Evolutionary conservation across 2,113 vertebrate genomes (phyloP), one percentile per base, ranked within the genome.

Genomic region (Eulemur macaco): DNA sequence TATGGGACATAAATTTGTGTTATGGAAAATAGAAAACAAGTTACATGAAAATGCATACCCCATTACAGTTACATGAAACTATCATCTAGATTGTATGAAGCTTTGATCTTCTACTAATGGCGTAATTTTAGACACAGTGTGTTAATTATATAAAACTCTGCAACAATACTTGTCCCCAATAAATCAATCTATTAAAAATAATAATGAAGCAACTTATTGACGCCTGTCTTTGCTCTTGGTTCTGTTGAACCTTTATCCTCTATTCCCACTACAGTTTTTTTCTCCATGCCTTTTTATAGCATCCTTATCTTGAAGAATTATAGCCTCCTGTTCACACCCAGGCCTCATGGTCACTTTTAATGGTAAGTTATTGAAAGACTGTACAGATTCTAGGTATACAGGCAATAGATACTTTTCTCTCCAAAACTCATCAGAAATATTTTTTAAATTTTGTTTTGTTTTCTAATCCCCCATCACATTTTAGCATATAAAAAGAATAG

Each of bases 1-100:
- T 23, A 11, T 52, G 25, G 17, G 20, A 11, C 25, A 90, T 74
- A 85, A 21, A 50, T 88, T 71, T 83, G 3, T 74, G 58, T 91
- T 78, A 87, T 76, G 58, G 58, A 85, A 88, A 94, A 85, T 17
- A 95, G 42, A 34, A 95, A 66, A 85, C 71, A 93, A 39, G 1
- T 58, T 91, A 27, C 54, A 15, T 91, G 21, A 78, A 64, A 97
- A 74, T 25, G 11, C 2, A 71, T 37, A 21, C 21, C 47, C 56
- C 21, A 39, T 86, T 80, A 78, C 4, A 64, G 20, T 64, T 54
- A 29, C 5, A 15, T n/a, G 60, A 94, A 68, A 42, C 17, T 25
- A 20, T 69, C 34, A 17, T 83, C 73, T 92, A 13, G 10, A 73
- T 18, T 15, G 12, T 58, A 39, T 13, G 50, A 77, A 78, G 17